These are phyloP conservation scores for Eumerus sabulonum DNA, from an alignment of 2,888 invertebrate genomes.

Conservation along the genomic window DNA sequence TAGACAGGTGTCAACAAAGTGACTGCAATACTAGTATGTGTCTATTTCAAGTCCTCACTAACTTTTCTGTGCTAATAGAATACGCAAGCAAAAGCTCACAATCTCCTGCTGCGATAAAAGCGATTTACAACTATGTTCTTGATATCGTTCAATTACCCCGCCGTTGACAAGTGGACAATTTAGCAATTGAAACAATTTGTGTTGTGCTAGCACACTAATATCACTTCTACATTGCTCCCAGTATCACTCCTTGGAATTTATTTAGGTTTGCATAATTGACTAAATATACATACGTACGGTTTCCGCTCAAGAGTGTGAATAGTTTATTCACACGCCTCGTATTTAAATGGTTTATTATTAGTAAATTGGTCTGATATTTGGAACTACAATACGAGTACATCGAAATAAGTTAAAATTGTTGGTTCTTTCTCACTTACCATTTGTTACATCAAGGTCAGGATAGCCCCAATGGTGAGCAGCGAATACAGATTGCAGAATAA, in stretches of 20 bases:
- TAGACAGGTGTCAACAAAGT: no score
- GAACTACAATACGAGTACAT: no score
- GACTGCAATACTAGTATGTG: no score
- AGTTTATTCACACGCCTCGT: constrained; percentile 15
- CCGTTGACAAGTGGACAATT: constrained; percentile 70
- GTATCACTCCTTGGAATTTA: constrained; percentile 37
- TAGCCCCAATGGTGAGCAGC: constrained; percentile 73
- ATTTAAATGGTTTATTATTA: constrained; percentile 9
- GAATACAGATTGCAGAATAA: constrained; percentile 25
- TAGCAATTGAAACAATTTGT: constrained; percentile 73
- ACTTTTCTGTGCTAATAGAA: no score
- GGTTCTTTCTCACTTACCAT: constrained; percentile 74
- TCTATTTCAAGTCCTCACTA: no score
- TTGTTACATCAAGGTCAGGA: constrained; percentile 74
- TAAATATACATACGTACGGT: constrained; percentile 11
- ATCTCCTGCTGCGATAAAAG: no score
- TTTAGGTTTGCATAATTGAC: constrained; percentile 36
- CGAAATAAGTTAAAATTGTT: no score
- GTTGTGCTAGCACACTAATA: constrained; percentile 73
- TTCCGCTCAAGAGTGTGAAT: constrained; percentile 23
- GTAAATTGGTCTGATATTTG: constrained; percentile 40
- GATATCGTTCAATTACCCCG: no score
- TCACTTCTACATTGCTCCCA: constrained; percentile 68
- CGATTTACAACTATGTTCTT: no score
- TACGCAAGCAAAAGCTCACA: no score